Evolutionary conservation across 2,113 vertebrate species (phyloP), one percentile per base, ranked within the genome.

Genomic region (Pelobates fuscus): DNA sequence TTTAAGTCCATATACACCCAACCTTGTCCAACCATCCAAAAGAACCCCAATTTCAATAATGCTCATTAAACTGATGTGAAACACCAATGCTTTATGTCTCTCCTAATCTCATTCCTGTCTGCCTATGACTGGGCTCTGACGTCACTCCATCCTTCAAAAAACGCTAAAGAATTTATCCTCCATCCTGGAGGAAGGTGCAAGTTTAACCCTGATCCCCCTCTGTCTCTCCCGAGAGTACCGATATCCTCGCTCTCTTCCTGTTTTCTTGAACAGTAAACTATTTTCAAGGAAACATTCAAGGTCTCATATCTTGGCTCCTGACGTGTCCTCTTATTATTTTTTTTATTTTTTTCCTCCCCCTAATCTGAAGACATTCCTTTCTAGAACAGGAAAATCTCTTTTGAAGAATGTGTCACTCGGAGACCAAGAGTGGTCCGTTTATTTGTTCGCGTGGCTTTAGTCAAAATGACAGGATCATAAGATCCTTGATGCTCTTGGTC

Each of bases 171-270:
- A 76, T 76, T 60, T 58, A 37, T 20, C 43, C 65, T 68, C 67
- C 55, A 49, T 68, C 73, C 73, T 21, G 37, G 46, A 76, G 73
- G 73, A 68, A 76, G 73, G 73, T 76, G 73, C 64, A 29, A 29
- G 67, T 55, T 14, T 52, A 52, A 60, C 64, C 64, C 32, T 41
- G 32, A 67, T 41, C 65, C 61, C 64, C 65, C 30, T 72, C 70
- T 63, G 59, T 68, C 73, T 76, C 25, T 66, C 49, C 71, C 32
- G 10, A 57, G 49, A 73, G 29, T 43, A 21, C 59, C 60, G 55
- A 68, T 76, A 68, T 76, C 73, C 64, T 76, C 55, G 15, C 43
- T 59, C 63, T 68, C 55, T 76, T 76, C 73, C 73, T 76, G 73
- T 76, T 76, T 76, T 76, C 65, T 44, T 61, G 37, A 67, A n/a